Conservation (phyloP, 2,888 invertebrate genomes). For the Herminia tarsipennalis region DNA sequence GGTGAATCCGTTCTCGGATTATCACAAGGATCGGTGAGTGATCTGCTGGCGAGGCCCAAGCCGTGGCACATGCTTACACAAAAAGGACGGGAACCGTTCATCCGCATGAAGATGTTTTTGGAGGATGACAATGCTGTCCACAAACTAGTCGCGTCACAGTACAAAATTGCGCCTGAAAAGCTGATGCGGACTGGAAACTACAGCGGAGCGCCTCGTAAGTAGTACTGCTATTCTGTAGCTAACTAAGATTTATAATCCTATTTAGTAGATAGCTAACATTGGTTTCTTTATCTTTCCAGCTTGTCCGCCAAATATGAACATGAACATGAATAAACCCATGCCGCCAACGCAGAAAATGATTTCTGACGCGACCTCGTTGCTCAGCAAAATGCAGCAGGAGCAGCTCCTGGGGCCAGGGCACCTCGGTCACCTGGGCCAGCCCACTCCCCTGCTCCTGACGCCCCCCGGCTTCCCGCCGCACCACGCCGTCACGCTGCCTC, state of each 20-base stretch:
- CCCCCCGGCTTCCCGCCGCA: slow-evolving; percentile 92
- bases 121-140: slow-evolving; percentile 98
- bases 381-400: slow-evolving; percentile 90
- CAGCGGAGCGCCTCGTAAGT: slow-evolving; percentile 93
- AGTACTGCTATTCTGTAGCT: slow-evolving; percentile 63
- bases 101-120: slow-evolving; percentile 98
- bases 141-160: slow-evolving; percentile 97
- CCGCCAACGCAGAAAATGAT: slow-evolving; percentile 92
- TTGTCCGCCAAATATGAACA: slow-evolving; percentile 88
- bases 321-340: slow-evolving; percentile 90
- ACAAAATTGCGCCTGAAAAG: slow-evolving; percentile 99
- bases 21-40: slow-evolving; percentile 98
- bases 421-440: slow-evolving; percentile 81
- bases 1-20: slow-evolving; percentile 99
- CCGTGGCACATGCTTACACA: slow-evolving; percentile 99
- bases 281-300: slow-evolving; percentile 70
- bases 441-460: slow-evolving; percentile 89
- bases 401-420: slow-evolving; percentile 86
- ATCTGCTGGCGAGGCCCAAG: slow-evolving; percentile 98
- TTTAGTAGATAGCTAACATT: slow-evolving; percentile 22
- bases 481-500: slow-evolving; percentile 89
- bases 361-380: slow-evolving; percentile 88
- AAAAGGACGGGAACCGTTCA: slow-evolving; percentile 98
- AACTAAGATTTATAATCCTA: not conserved
- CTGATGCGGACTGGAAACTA: slow-evolving; percentile 98